Evolutionary conservation across 2,113 vertebrate genomes (phyloP), one percentile per base, ranked within the genome.

Genomic region (Mungos mungo): DNA sequence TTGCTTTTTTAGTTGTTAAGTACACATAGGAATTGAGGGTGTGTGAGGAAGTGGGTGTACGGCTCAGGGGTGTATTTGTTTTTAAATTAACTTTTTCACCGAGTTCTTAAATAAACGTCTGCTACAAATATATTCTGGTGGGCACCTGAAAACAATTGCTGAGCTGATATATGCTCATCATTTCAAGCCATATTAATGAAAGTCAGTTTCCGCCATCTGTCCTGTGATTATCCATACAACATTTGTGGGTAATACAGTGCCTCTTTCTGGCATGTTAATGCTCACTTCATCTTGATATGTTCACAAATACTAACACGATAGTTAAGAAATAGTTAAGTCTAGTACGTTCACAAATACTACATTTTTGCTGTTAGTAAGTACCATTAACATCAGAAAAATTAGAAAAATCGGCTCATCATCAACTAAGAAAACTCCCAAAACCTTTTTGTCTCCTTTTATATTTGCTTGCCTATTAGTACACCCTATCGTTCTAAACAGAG

Each of bases 1-100:
- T 16, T 71, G 8, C n/a, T 41, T 57, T 45, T 21, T 50, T 57
- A 27, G 38, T 80, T 69, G n/a, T 50, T 27, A 88, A 93, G 33
- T 80, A 71, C 15, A 63, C 47, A 3, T 35, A 89, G 19, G 31
- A 88, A 76, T 12, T 89, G 52, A 89, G 18, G 18, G 88, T 77
- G 72, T 47, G 41, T 47, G 3, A 31, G 25, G 74, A 18, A 29
- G 14, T 47, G 29, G 16, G 74, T 31, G 74, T 57, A 27, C 8
- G 1, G 77, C 66, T 83, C 38, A 83, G 60, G 92, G 9, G 8
- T 35, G 63, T 52, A 72, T 31, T 47, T 85, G 21, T 72, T 86
- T 83, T 89, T 88, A 76, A 95, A 60, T 90, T 77, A 93, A 57
- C 16, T 33, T 87, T 74, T 95, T 71, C 21, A 93, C 25, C 69